phyloP scores from a whole-genome alignment of 1,140 invertebrate genomes.

The Drosophila bipectinata region DNA sequence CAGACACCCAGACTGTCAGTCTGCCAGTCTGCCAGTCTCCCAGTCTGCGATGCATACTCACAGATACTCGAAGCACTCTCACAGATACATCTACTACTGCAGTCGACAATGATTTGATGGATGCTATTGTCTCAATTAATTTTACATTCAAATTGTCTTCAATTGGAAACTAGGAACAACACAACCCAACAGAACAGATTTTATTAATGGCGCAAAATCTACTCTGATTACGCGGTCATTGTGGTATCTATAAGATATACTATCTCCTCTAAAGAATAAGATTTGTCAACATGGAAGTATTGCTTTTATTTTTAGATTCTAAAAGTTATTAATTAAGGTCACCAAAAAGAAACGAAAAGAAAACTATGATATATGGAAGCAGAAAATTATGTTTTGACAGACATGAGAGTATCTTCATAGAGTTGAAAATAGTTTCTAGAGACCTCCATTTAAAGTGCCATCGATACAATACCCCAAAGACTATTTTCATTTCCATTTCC shows the following conservation, averaged over 20 bases:
- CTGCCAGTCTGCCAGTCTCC: not conserved
- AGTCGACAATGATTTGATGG: slow-evolving; percentile 5
- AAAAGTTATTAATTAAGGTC: no score
- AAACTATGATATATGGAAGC: slow-evolving; percentile 31
- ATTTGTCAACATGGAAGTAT: not conserved
- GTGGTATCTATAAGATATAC: slow-evolving; percentile 20
- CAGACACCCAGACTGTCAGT: slow-evolving; percentile 25
- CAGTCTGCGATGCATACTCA: not conserved
- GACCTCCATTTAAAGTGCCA: slow-evolving; percentile 55
- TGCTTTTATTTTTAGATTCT: slow-evolving; percentile 16
- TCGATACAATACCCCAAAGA: slow-evolving; percentile 38
- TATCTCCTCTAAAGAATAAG: not conserved
- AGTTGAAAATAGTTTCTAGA: slow-evolving; percentile 37
- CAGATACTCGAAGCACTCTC: not conserved
- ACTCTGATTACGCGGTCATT: slow-evolving; percentile 31
- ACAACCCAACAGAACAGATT: slow-evolving; percentile 51
- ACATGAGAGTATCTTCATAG: no score
- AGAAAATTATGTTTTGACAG: no score
- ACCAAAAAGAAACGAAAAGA: slow-evolving; percentile 5
- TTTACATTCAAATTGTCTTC: slow-evolving; percentile 48
- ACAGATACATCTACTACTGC: not conserved
- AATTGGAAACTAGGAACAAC: slow-evolving; percentile 56
- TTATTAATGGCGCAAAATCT: slow-evolving; percentile 58
- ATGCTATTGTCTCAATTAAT: slow-evolving; percentile 53
- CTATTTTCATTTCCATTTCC: slow-evolving; percentile 20